phyloP scores from a whole-genome alignment of 2,888 invertebrate species.

The Eudemis profundana region DNA sequence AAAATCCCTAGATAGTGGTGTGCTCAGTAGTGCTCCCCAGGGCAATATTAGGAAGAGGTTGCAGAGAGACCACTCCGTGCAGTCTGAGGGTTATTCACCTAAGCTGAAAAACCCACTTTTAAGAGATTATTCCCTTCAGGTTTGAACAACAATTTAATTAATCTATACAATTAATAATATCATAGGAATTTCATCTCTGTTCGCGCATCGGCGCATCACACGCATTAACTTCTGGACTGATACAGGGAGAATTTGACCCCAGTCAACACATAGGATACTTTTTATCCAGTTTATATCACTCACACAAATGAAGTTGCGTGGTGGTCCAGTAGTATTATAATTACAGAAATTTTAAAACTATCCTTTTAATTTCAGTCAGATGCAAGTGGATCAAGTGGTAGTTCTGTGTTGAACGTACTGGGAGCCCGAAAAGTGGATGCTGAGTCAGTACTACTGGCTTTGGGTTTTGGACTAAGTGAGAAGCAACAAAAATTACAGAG shows the following conservation, averaged over 20 bases:
- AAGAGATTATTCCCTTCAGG: slow-evolving; percentile 82
- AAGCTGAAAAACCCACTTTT: slow-evolving; percentile 78
- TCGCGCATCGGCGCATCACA: too few relatives aligned
- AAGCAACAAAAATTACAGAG: slow-evolving; percentile 89
- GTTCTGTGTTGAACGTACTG: slow-evolving; percentile 93
- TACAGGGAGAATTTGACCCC: too few relatives aligned
- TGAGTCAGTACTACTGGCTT: slow-evolving; percentile 92
- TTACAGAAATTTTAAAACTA: background rate
- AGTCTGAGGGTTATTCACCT: slow-evolving; percentile 78
- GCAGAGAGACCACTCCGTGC: slow-evolving; percentile 78
- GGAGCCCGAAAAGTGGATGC: slow-evolving; percentile 95
- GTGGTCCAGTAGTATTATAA: too few relatives aligned
- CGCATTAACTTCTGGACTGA: too few relatives aligned
- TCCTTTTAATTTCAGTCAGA: slow-evolving; percentile 67
- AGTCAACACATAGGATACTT: too few relatives aligned
- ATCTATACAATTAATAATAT: too few relatives aligned
- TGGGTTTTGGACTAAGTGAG: slow-evolving; percentile 91
- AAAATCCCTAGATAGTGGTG: slow-evolving; percentile 73
- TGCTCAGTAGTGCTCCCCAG: slow-evolving; percentile 64
- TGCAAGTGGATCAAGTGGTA: slow-evolving; percentile 84
- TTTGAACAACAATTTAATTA: slow-evolving; percentile 48
- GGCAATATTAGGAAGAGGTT: slow-evolving; percentile 64
- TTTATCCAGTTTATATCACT: too few relatives aligned
- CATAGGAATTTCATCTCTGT: too few relatives aligned
- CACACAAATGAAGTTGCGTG: too few relatives aligned